phyloP scores from a whole-genome alignment of 2,888 invertebrate genomes.

The Perizoma affinitatum region DNA sequence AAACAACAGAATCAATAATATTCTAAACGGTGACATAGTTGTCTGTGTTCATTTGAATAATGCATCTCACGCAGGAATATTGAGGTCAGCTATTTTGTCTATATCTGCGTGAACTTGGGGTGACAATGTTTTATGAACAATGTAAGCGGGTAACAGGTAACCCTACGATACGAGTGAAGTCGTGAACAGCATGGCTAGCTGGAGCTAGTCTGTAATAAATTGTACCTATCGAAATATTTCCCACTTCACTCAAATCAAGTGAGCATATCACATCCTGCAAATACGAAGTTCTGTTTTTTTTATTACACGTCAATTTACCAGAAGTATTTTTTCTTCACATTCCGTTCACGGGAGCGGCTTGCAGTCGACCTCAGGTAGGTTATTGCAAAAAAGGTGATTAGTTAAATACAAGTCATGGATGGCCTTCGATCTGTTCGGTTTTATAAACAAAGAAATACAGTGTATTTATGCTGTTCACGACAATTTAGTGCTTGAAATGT shows the following conservation, averaged over 20 bases:
- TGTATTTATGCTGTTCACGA: no score
- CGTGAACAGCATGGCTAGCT: no score
- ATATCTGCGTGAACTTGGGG: neutral
- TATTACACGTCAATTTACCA: neutral
- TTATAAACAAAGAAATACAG: neutral
- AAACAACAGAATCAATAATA: slow-evolving; percentile 1
- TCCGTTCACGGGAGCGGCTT: slow-evolving; percentile 35
- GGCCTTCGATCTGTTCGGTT: slow-evolving; percentile 6
- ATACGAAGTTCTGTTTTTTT: no score
- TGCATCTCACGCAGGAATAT: slow-evolving; percentile 4
- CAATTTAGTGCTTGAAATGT: no score
- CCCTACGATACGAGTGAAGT: neutral
- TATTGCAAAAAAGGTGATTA: slow-evolving; percentile 33
- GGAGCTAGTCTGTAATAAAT: no score
- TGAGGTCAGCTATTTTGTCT: slow-evolving; percentile 1
- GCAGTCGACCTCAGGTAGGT: slow-evolving; percentile 32
- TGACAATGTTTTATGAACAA: neutral
- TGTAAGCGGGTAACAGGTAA: neutral
- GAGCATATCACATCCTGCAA: no score
- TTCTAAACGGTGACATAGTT: slow-evolving; percentile 9
- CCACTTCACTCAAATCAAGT: no score
- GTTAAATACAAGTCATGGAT: slow-evolving; percentile 13
- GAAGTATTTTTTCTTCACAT: slow-evolving; percentile 30
- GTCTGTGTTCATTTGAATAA: slow-evolving; percentile 9
- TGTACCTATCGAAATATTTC: no score